Conservation (phyloP, 2,797 vertebrate genomes). For the Sebastes oblongus region DNA sequence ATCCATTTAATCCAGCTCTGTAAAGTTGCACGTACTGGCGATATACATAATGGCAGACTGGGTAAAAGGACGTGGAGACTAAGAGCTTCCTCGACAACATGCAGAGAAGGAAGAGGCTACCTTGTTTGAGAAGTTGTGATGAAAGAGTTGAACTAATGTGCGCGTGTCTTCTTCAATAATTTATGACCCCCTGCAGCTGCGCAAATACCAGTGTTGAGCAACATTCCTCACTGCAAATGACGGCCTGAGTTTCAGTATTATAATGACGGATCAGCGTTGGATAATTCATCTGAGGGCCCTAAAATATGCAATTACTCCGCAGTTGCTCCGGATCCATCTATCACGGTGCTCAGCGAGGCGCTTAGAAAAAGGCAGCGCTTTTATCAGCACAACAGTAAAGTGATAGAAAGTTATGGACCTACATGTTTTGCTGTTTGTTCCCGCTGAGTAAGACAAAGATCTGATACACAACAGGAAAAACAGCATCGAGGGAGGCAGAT, state of each 20-base stretch:
- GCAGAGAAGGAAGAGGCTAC: constrained; percentile 18
- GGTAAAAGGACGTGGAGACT: not conserved
- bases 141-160: constrained; percentile 61
- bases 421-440: constrained; percentile 3
- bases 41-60: not conserved
- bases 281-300: constrained; percentile 74
- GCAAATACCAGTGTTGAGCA: constrained; percentile 70
- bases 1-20: too few relatives aligned
- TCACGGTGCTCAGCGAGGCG: constrained; percentile 34
- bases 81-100: not conserved
- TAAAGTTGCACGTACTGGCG: not conserved
- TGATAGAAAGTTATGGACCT: constrained; percentile 16
- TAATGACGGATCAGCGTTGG: constrained; percentile 66
- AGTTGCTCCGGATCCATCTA: constrained; percentile 66
- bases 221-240: constrained; percentile 69
- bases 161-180: constrained; percentile 62
- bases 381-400: constrained; percentile 17
- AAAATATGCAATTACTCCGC: constrained; percentile 77
- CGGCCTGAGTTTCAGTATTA: constrained; percentile 45
- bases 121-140: constrained; percentile 55
- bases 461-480: constrained; percentile 25
- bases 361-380: constrained; percentile 30
- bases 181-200: constrained; percentile 75
- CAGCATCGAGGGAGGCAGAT: not conserved
- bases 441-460: not conserved